Evolutionary conservation across 2,113 vertebrate species (phyloP).

Genomic region (Gallinago jamesoni): DNA sequence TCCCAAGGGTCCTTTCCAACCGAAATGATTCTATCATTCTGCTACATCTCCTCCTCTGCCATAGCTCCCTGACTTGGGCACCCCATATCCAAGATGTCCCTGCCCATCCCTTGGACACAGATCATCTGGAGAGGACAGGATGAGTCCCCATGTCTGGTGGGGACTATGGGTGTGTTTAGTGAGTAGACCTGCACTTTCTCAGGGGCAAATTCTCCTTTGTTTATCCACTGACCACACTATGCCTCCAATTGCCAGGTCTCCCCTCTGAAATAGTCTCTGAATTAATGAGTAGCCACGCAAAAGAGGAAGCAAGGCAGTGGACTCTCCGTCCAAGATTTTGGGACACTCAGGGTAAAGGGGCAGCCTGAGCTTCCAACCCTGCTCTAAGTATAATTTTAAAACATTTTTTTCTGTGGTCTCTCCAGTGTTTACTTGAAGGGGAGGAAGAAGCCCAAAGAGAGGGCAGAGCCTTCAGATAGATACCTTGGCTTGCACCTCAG

Average conservation of each 20-base stretch:
- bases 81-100: no score
- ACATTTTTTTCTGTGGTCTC: neutral
- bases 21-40: neutral
- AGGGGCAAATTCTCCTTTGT: neutral
- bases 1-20: no score
- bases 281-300: neutral
- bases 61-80: neutral
- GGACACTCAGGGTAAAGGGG: neutral
- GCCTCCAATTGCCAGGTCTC: neutral
- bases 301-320: neutral
- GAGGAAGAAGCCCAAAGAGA: neutral
- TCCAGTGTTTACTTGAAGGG: neutral
- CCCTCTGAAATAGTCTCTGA: neutral
- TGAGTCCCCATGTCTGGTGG: neutral
- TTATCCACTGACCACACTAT: neutral
- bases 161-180: neutral
- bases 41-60: neutral
- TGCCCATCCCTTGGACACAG: neutral
- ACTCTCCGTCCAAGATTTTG: neutral
- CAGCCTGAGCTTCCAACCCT: neutral
- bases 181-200: neutral
- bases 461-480: neutral
- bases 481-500: neutral
- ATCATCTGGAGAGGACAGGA: accelerated
- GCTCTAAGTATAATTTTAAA: neutral